Conservation (phyloP, 92 coral and sea anemone species). For the Parazoanthus swiftii region DNA sequence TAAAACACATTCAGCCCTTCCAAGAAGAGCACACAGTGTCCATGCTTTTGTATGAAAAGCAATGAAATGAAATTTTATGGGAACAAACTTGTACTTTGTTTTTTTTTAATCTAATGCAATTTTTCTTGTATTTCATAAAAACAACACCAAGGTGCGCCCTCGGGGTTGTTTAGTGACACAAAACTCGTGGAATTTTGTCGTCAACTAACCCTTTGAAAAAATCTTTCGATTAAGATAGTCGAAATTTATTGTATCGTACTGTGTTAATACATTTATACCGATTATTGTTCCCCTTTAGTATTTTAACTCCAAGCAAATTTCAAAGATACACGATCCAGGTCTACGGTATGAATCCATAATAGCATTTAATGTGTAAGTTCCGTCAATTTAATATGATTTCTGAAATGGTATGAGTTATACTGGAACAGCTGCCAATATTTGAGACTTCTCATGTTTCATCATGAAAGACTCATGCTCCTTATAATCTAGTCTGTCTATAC, state of each 20-base stretch:
- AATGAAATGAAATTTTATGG: too few relatives aligned
- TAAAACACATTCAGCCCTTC: background rate
- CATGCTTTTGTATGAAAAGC: background rate
- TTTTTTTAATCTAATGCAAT: background rate
- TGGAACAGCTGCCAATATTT: constrained; percentile 5
- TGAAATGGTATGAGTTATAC: background rate
- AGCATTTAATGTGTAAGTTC: background rate
- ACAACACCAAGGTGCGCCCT: background rate
- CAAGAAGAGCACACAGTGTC: background rate
- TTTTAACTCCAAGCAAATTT: background rate
- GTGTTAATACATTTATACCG: background rate
- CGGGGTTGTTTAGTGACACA: background rate
- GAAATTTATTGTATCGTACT: background rate
- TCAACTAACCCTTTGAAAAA: background rate
- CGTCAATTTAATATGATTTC: background rate
- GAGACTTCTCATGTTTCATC: background rate
- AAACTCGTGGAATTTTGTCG: background rate
- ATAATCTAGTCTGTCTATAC: background rate
- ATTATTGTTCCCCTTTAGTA: background rate
- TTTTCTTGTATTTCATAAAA: background rate
- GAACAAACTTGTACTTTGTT: background rate
- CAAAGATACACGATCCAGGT: background rate
- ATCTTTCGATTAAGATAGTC: background rate
- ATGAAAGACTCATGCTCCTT: background rate
- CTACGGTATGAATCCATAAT: background rate